Base-by-base conservation (phyloP, 2,797 vertebrate genomes). In the Tolypeutes matacus region DNA sequence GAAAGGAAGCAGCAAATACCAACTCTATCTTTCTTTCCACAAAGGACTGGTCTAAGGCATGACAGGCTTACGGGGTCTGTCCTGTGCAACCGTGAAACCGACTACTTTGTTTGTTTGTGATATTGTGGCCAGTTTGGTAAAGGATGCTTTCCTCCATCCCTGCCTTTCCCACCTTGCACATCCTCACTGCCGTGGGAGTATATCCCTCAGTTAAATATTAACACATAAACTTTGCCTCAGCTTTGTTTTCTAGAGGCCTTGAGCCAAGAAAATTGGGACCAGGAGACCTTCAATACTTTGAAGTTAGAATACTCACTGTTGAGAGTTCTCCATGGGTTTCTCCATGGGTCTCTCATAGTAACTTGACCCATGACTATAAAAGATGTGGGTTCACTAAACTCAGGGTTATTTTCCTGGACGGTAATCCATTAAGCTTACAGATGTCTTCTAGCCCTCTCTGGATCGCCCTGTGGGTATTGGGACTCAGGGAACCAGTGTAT, bases 241-340 rank as follows among this genome's bases (percentile, higher is more conserved):
- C 13, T 93, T 84, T 94, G 31, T 49, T 90, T 90, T 85, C 27
- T 51, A 92, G 65, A 67, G 34, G 92, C 7, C 5, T 15, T 65
- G 29, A 95, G 67, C 12, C 34, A 80, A 36, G 84, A 73, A 93
- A 80, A 13, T 1, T 53, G 49, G 23, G n/a, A 39, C 29, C 12
- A 49, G 51, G 10, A 60, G 60, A 72, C 7, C 31, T 23, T 78
- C 3, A 18, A 27, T 60, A 72, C 21, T 21, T 53, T 75, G 42
- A 9, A 83, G 46, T 13, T 72, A 14, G 65, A 73, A 85, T n/a
- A 62, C 8, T 25, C 20, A 39, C 11, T 81, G 6, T 36, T 49
- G 73, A 20, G 29, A 53, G 39, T 31, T 83, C n/a, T 31, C 82
- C 21, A 12, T 65, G 15, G 42, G 7, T 76, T 51, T 73, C n/a